Base-by-base conservation (phyloP, 2,113 vertebrate genomes). In the Psittacus erithacus region DNA sequence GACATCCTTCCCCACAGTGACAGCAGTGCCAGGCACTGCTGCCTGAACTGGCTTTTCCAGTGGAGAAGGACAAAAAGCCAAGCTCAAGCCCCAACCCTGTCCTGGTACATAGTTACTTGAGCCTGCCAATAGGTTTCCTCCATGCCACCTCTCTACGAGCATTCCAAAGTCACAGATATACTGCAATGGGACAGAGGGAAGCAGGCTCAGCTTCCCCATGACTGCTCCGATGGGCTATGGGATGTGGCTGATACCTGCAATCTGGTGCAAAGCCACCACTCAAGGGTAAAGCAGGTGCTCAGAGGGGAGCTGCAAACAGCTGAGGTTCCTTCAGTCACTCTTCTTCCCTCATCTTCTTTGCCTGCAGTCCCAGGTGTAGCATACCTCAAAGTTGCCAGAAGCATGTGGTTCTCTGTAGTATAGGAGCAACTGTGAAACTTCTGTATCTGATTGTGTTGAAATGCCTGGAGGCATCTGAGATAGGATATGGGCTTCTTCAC, bases 61-160 rank as follows among this genome's bases (percentile, higher is more conserved):
- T 1, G 3, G 12, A 3, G 22, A 46, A 79, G 38, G 10, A 29
- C n/a, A 14, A 3, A 14, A 43, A 18, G 11, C 39, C 62, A 25
- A 53, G 50, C 35, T 18, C 1, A 1, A 86, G 11, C 7, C 17
- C 6, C 52, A 1, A 53, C 5, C 0, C 22, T 68, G 49, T 29
- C 49, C 38, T 62, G 39, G 52, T 25, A 2, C 47, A 2, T 2
- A 49, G 35, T 27, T 44, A 27, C 50, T 27, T 11, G 38, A 78
- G 31, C 41, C 23, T 47, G 10, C 65, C 57, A 43, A n/a, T 17
- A 60, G 75, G 43, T 39, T n/a, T 17, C 19, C 52, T 17, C 2
- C 20, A 1, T 1, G 1, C 23, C 41, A 14, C 19, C 17, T 38
- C 78, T 41, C 64, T 49, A 4, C 0, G 0, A 18, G 17, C 1